These are phyloP conservation scores for Chamaea fasciata DNA, from an alignment of 2,113 vertebrate genomes.

Conservation along the genomic window DNA sequence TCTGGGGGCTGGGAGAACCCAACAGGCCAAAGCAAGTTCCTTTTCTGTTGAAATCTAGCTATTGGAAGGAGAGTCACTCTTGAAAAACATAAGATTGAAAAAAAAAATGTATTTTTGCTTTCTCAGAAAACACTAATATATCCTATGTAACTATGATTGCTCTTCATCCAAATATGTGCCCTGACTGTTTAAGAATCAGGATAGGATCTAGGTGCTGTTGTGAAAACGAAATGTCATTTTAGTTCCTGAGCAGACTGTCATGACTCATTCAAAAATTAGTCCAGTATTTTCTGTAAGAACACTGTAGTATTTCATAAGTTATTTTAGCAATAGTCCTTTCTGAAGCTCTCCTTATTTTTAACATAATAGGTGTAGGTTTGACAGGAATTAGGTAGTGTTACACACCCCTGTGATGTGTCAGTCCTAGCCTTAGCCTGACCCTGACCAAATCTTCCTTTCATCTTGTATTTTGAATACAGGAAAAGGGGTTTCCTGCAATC, in stretches of 20 bases:
- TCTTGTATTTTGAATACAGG: neutral
- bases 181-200: neutral
- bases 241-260: neutral
- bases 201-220: neutral
- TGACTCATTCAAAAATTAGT: neutral
- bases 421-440: neutral
- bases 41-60: neutral
- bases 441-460: neutral
- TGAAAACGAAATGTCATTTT: neutral
- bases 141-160: neutral
- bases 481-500: neutral
- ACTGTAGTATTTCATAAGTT: neutral
- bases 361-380: neutral
- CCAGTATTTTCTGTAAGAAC: neutral
- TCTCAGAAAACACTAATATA: neutral
- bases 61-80: neutral
- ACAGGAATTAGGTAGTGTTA: neutral
- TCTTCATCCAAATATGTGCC: neutral
- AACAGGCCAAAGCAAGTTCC: neutral
- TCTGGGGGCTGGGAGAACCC: rapidly evolving
- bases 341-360: neutral
- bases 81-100: neutral
- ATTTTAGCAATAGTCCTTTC: neutral
- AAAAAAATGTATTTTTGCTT: neutral
- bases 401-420: neutral